Conservation (phyloP, 2,888 invertebrate species). For the Phragmatobia fuliginosa region DNA sequence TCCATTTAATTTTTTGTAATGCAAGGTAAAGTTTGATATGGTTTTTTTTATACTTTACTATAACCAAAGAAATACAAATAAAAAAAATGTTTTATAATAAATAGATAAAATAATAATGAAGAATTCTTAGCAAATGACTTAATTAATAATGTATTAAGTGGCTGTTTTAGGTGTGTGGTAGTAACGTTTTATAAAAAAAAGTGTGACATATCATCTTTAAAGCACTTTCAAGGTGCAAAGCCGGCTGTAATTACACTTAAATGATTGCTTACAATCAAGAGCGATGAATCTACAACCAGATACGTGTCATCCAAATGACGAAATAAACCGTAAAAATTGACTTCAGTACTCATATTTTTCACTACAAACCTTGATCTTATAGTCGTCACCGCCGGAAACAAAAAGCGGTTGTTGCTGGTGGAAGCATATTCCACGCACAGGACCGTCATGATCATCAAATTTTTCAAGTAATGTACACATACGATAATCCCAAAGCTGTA, state of each 20-base stretch:
- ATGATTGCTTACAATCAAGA: slow-evolving; percentile 12
- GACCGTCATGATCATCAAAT: slow-evolving; percentile 99
- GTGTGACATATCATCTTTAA: too few species aligned
- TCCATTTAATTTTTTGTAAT: not conserved
- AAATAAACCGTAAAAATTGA: slow-evolving; percentile 31
- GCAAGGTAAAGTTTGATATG: not conserved
- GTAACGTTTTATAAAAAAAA: not conserved
- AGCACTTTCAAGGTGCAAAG: not conserved
- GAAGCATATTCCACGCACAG: slow-evolving; percentile 99
- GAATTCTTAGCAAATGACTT: not conserved
- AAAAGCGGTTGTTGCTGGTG: slow-evolving; percentile 99
- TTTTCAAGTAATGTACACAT: slow-evolving; percentile 99
- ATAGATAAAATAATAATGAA: too few species aligned
- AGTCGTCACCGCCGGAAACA: slow-evolving; percentile 99
- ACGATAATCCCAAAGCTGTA: slow-evolving; percentile 99
- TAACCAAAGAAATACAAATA: not conserved
- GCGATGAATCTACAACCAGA: slow-evolving; percentile 26
- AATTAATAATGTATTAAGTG: not conserved
- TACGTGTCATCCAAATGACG: slow-evolving; percentile 64
- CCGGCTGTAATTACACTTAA: not conserved
- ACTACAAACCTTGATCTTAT: slow-evolving; percentile 96
- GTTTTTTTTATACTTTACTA: not conserved
- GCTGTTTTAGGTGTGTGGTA: not conserved
- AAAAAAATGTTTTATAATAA: too few species aligned
- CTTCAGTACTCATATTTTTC: slow-evolving; percentile 11